Evolutionary conservation across 2,797 vertebrate genomes (phyloP), one percentile per base, ranked within the genome.

Genomic region (Triplophysa bombifrons): DNA sequence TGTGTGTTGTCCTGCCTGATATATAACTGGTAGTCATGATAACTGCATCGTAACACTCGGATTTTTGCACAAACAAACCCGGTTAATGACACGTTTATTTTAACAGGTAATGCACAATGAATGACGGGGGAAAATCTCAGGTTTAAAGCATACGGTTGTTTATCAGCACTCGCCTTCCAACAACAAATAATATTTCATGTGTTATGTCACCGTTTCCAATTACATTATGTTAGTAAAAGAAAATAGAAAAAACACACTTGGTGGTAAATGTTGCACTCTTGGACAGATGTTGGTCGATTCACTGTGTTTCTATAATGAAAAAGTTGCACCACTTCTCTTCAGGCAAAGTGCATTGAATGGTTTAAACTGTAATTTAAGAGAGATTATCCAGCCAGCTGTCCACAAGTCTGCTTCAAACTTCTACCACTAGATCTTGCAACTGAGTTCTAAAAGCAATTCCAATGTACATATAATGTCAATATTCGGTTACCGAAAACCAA

Each of bases 381-480:
- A 83, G 83, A 86, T 87, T 82, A 86, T 64, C 7, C 9, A 79
- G 74, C 72, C 81, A 84, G 81, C 80, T 84, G 81, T 84, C 85
- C 34, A 56, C 11, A 2, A 70, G 13, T 65, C 74, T 41, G 34
- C 38, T 22, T 12, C 55, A 61, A 74, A 78, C 66, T 76, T 38
- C 13, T 66, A 67, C 20, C 16, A 55, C 46, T 77, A 79, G 51
- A 72, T 74, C 51, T 60, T 58, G 61, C 61, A 51, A 74, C 46
- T 51, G 76, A 30, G 27, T 30, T 30, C 3, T 30, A 30, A 3
- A 30, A 30, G 27, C 27, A 3, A 3, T 30, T 30, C 27, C 27
- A 30, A 30, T 30, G 27, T 30, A 30, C 27, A 30, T 30, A 30
- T 30, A 72, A 60, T 69, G 64, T 76, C 50, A 70, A 72, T 72